A percentile compares a stretch with the other conserved stretches of the same genome.
These are phyloP conservation scores for Portunus trituberculatus DNA, from an alignment of 1,140 invertebrate species.

Conservation along the genomic window DNA sequence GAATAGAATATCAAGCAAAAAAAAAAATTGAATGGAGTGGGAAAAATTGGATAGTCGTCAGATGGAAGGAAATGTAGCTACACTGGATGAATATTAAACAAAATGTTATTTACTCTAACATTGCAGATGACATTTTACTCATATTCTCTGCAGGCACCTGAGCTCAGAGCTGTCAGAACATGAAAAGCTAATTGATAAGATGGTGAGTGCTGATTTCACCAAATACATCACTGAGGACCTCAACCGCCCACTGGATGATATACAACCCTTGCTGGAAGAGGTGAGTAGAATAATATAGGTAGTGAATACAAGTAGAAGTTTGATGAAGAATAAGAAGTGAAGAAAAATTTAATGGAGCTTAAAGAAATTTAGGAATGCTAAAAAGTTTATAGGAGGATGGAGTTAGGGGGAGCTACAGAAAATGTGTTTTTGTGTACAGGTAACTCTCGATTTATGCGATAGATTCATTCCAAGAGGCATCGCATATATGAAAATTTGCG, in stretches of 20 bases:
- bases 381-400: too few species aligned
- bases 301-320: too few species aligned
- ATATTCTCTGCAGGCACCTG: slow-evolving; percentile 87
- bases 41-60: background rate
- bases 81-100: background rate
- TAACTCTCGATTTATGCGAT: too few species aligned
- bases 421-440: too few species aligned
- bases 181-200: slow-evolving; percentile 97
- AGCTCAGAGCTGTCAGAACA: slow-evolving; percentile 98
- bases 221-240: slow-evolving; percentile 94
- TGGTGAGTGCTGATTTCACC: slow-evolving; percentile 97
- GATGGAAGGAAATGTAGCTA: background rate
- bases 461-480: too few species aligned
- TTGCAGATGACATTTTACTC: background rate
- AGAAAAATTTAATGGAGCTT: too few species aligned
- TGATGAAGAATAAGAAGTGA: too few species aligned
- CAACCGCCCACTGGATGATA: slow-evolving; percentile 89
- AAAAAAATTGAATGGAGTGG: too few species aligned
- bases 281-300: slow-evolving; percentile 77
- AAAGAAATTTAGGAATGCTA: too few species aligned
- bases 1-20: too few species aligned
- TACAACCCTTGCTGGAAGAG: slow-evolving; percentile 83
- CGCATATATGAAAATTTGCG: too few species aligned
- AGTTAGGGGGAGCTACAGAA: too few species aligned
- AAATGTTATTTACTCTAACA: background rate